Percentiles rank a stretch among this genome's conserved stretches.
Evolutionary conservation across 2,797 vertebrate species (phyloP).

Genomic region (Avahi laniger): DNA sequence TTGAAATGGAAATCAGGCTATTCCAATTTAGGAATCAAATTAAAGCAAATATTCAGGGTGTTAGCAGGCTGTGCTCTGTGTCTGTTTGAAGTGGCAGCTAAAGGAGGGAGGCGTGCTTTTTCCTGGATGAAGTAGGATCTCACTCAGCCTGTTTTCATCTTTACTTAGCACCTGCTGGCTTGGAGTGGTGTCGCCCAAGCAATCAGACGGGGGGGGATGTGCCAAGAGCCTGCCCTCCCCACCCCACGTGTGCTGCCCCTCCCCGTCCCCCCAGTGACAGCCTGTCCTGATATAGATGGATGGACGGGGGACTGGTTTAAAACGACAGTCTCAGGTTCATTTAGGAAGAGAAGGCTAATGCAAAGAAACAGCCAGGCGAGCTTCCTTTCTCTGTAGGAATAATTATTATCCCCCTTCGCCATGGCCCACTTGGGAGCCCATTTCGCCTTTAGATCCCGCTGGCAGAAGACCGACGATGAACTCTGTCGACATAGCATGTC

Average conservation of each 20-base stretch:
- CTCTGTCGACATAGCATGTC: slow-evolving; percentile 97
- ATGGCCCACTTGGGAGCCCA: slow-evolving; percentile 90
- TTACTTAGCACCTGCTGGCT: slow-evolving; percentile 85
- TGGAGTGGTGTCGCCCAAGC: slow-evolving; percentile 80
- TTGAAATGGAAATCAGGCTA: slow-evolving; percentile 79
- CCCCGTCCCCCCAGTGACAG: slow-evolving; percentile 47
- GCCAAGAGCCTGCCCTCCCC: slow-evolving; percentile 81
- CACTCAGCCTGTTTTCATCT: slow-evolving; percentile 79
- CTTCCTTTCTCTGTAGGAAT: slow-evolving; percentile 30
- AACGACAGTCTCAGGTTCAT: slow-evolving; percentile 72
- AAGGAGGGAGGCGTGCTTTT: slow-evolving; percentile 72
- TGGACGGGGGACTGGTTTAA: slow-evolving; percentile 80
- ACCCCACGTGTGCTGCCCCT: slow-evolving; percentile 59
- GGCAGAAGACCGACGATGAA: slow-evolving; percentile 91
- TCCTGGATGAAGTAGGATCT: slow-evolving; percentile 83
- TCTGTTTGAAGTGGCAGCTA: slow-evolving; percentile 35
- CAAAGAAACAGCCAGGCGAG: slow-evolving; percentile 63
- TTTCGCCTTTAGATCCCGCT: slow-evolving; percentile 91
- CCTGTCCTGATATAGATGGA: slow-evolving; percentile 87
- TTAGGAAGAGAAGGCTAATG: slow-evolving; percentile 61
- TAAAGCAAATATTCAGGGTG: slow-evolving; percentile 67
- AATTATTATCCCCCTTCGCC: neutral
- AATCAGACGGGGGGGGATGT: slow-evolving; percentile 77
- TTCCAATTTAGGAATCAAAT: slow-evolving; percentile 74
- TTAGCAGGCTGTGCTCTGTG: slow-evolving; percentile 10